phyloP scores from a whole-genome alignment of 2,113 vertebrate genomes.

The Callipepla californica region DNA sequence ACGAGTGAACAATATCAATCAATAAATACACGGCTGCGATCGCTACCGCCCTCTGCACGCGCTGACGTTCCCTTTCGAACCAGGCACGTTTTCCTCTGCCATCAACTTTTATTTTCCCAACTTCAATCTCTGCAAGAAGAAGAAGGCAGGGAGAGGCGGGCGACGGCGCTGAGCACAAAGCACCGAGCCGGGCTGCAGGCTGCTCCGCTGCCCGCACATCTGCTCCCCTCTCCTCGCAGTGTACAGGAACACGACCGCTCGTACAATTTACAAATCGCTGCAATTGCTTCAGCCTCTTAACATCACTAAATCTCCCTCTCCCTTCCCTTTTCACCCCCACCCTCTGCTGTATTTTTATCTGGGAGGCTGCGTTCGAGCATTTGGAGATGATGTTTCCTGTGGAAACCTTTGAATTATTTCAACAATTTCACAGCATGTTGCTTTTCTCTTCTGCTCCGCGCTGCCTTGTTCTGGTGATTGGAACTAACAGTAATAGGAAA shows the following conservation, averaged over 20 bases:
- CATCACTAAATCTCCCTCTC: slow-evolving; percentile 37
- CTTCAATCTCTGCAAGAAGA: background rate
- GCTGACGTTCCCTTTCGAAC: background rate
- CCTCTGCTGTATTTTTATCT: slow-evolving; percentile 29
- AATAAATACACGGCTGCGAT: background rate
- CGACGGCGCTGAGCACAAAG: background rate
- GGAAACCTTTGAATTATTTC: slow-evolving; percentile 70
- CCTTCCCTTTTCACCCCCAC: background rate
- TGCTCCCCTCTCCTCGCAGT: background rate
- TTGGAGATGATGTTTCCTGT: slow-evolving; percentile 64
- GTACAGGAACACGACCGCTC: fast-evolving
- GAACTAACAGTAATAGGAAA: slow-evolving; percentile 62
- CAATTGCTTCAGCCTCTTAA: background rate
- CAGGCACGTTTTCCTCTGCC: fast-evolving
- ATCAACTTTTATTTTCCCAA: slow-evolving; percentile 7
- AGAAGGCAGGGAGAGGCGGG: background rate
- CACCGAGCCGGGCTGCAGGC: background rate
- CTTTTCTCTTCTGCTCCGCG: slow-evolving; percentile 49
- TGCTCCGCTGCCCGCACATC: background rate
- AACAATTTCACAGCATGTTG: slow-evolving; percentile 68
- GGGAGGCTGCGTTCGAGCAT: slow-evolving; percentile 29
- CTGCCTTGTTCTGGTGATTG: slow-evolving; percentile 65
- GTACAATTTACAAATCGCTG: slow-evolving; percentile 6
- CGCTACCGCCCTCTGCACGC: background rate
- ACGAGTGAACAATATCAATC: background rate